Evolutionary conservation across 2,888 invertebrate species (phyloP).

Genomic region (Leptinotarsa peninsularis): DNA sequence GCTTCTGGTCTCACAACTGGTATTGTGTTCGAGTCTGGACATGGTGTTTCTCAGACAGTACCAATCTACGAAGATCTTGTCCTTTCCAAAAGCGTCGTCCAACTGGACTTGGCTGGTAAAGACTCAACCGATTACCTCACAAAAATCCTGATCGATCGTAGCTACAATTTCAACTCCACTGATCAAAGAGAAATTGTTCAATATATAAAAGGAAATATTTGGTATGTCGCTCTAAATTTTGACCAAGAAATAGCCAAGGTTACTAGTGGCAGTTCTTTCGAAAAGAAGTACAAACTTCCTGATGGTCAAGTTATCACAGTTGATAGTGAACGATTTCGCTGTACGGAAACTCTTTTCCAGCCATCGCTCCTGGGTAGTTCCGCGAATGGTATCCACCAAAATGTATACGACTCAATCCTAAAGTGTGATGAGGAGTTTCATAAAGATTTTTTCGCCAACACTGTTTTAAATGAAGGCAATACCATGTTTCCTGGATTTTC

Average conservation of each 20-base stretch:
- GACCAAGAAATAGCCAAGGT: constrained; percentile 97
- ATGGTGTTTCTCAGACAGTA: constrained; percentile 93
- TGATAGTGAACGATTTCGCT: constrained; percentile 89
- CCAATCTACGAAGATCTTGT: constrained; percentile 97
- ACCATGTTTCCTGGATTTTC: constrained; percentile 97
- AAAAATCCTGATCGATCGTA: constrained; percentile 93
- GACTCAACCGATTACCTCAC: constrained; percentile 94
- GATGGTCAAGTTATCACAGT: constrained; percentile 92
- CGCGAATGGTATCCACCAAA: constrained; percentile 93
- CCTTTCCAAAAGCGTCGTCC: constrained; percentile 96
- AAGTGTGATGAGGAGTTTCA: constrained; percentile 97
- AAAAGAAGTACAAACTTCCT: constrained; percentile 93
- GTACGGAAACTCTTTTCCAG: constrained; percentile 91
- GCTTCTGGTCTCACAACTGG: constrained; percentile 95
- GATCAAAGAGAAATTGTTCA: constrained; percentile 95
- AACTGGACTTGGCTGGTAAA: constrained; percentile 91
- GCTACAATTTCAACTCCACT: constrained; percentile 91
- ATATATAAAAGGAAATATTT: constrained; percentile 94
- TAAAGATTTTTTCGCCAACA: constrained; percentile 94
- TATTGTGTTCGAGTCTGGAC: constrained; percentile 91
- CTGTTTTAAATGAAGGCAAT: constrained; percentile 91
- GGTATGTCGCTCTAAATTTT: constrained; percentile 93
- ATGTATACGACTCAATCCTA: constrained; percentile 97
- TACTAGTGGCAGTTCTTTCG: constrained; percentile 84
- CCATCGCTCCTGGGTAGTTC: constrained; percentile 93